phyloP scores from a whole-genome alignment of 2,888 invertebrate genomes.

The Adela reaumurella region DNA sequence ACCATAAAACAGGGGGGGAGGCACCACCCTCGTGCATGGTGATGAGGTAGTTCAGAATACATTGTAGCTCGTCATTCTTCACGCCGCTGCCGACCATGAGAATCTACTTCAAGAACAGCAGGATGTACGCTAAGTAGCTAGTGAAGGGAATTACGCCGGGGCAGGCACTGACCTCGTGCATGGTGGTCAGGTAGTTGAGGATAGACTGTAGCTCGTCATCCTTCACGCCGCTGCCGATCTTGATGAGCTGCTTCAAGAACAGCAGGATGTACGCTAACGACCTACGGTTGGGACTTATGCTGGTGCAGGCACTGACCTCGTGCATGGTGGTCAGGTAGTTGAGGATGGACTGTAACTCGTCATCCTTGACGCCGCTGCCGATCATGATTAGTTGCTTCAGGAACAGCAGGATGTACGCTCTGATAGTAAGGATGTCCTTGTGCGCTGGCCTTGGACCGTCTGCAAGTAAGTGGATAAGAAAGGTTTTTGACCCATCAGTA shows the following conservation, averaged over 20 bases:
- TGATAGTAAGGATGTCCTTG: slow-evolving; percentile 90
- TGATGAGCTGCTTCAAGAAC: slow-evolving; percentile 93
- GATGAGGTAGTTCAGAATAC: slow-evolving; percentile 95
- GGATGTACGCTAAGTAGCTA: slow-evolving; percentile 93
- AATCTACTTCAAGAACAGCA: slow-evolving; percentile 92
- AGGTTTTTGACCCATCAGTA: too few relatives aligned
- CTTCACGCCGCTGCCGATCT: slow-evolving; percentile 95
- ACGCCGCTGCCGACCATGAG: slow-evolving; percentile 96
- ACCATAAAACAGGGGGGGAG: too few relatives aligned
- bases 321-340: slow-evolving; percentile 98
- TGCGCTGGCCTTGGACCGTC: slow-evolving; percentile 93
- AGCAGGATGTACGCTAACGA: slow-evolving; percentile 93
- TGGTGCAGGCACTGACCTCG: slow-evolving; percentile 76
- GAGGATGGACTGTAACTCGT: slow-evolving; percentile 96
- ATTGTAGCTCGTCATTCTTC: slow-evolving; percentile 98
- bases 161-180: slow-evolving; percentile 99
- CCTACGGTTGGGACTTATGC: too few relatives aligned
- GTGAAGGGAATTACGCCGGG: too few relatives aligned
- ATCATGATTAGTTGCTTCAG: slow-evolving; percentile 95
- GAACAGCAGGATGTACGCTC: slow-evolving; percentile 93
- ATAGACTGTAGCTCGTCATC: slow-evolving; percentile 99
- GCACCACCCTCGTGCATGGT: slow-evolving; percentile 98
- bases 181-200: slow-evolving; percentile 95
- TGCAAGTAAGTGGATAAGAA: too few relatives aligned
- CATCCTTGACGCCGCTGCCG: slow-evolving; percentile 95